Percentiles rank a stretch among this genome's conserved stretches.
Evolutionary conservation across 2,888 invertebrate genomes (phyloP).

Genomic region (Heliconius ismenius): DNA sequence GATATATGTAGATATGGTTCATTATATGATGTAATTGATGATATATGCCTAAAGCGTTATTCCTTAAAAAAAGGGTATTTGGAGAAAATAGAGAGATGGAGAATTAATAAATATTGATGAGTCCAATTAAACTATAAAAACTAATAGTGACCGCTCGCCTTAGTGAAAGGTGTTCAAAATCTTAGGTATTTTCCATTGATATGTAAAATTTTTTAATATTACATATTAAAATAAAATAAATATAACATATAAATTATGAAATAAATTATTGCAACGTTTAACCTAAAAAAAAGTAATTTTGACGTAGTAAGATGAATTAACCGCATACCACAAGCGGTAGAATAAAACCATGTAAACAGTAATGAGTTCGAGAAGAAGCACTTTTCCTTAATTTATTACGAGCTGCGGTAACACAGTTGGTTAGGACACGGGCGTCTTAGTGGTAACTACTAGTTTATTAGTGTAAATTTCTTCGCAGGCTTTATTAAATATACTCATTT

Average conservation of each 20-base stretch:
- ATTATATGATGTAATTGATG: neutral
- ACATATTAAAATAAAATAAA: too few relatives aligned
- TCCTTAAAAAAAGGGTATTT: too few relatives aligned
- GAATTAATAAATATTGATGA: too few relatives aligned
- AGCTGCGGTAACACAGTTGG: constrained; percentile 16
- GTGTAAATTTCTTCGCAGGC: neutral
- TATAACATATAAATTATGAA: neutral
- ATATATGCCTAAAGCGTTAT: neutral
- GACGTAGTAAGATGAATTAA: neutral
- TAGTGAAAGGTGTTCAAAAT: too few relatives aligned
- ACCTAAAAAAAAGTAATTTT: neutral
- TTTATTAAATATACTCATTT: neutral
- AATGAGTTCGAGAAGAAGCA: constrained; percentile 16
- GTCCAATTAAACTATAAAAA: too few relatives aligned
- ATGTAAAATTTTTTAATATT: too few relatives aligned
- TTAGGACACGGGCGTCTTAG: constrained; percentile 14
- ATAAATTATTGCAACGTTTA: neutral
- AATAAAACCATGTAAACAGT: constrained; percentile 24
- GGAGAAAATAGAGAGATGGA: too few relatives aligned
- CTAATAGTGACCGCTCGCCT: too few relatives aligned
- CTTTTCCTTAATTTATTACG: constrained; percentile 26
- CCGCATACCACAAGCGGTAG: neutral
- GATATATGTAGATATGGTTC: neutral
- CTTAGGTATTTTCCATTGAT: too few relatives aligned
- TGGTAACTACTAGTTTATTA: constrained; percentile 10